A percentile compares a stretch with the other conserved stretches of the same genome.
phyloP scores from a whole-genome alignment of 2,113 vertebrate species.

The Menura novaehollandiae region DNA sequence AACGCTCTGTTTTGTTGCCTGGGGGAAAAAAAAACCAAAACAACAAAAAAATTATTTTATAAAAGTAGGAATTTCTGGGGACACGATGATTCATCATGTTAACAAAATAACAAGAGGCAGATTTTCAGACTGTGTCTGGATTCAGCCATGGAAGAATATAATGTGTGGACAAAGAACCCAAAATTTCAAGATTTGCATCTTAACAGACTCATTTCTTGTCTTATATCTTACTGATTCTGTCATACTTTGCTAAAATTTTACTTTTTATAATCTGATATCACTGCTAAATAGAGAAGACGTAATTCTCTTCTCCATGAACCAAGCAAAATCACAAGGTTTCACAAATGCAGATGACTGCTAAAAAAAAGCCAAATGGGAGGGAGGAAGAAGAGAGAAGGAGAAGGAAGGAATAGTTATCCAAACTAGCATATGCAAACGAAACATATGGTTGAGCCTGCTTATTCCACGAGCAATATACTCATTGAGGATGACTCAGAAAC shows the following conservation, averaged over 20 bases:
- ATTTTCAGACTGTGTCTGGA: background rate
- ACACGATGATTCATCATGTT: background rate
- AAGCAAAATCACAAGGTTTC: slow-evolving; percentile 15
- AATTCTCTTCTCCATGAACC: background rate
- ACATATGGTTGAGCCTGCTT: slow-evolving; percentile 44
- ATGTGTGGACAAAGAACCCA: background rate
- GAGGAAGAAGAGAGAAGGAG: background rate
- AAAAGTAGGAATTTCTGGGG: background rate
- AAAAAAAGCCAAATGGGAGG: slow-evolving; percentile 18
- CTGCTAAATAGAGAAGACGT: background rate
- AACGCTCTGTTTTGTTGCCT: background rate
- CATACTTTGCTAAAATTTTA: background rate
- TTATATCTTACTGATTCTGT: background rate
- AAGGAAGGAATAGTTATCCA: slow-evolving; percentile 28
- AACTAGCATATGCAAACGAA: slow-evolving; percentile 51
- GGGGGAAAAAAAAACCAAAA: background rate
- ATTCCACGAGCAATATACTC: slow-evolving; percentile 7
- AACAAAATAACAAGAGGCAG: background rate
- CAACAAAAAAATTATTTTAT: background rate
- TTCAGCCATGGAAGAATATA: background rate
- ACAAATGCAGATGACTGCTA: slow-evolving; percentile 9
- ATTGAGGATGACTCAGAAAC: slow-evolving; percentile 48
- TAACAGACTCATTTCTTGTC: background rate
- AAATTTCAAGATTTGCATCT: background rate
- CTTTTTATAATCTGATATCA: background rate